These are phyloP conservation scores for Trogon surrucura DNA, from an alignment of 2,113 vertebrate species.

Conservation along the genomic window DNA sequence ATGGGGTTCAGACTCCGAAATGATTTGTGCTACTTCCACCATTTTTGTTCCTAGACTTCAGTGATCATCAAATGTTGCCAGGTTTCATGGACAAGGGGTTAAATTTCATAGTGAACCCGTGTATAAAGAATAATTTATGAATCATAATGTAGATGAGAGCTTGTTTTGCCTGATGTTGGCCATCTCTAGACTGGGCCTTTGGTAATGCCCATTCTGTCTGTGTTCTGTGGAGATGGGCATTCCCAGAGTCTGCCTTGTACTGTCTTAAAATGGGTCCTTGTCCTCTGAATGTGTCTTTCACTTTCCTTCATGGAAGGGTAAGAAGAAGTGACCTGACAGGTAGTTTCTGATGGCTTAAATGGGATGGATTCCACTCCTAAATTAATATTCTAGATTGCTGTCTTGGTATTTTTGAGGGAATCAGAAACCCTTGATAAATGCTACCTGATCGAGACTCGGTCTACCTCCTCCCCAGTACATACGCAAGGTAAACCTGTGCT, in stretches of 20 bases:
- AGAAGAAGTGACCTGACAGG: not conserved
- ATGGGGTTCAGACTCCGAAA: not conserved
- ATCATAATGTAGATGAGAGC: not conserved
- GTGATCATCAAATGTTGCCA: not conserved
- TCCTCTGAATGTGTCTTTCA: not conserved
- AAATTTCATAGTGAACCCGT: not conserved
- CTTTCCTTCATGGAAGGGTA: not conserved
- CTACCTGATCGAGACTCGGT: not conserved
- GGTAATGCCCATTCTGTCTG: not conserved
- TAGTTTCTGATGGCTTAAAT: not conserved
- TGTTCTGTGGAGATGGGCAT: not conserved
- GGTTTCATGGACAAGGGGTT: not conserved
- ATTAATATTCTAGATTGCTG: not conserved
- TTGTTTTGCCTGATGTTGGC: not conserved
- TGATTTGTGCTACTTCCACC: not conserved
- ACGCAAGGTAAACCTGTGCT: not conserved
- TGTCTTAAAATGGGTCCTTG: not conserved
- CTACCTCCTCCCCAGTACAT: not conserved
- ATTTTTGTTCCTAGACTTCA: not conserved
- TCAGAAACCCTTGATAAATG: not conserved
- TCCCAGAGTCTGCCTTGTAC: not conserved
- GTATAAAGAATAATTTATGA: not conserved
- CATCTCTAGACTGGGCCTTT: not conserved
- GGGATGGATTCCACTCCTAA: not conserved
- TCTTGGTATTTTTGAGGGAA: not conserved